Evolutionary conservation across 2,113 vertebrate species (phyloP), one percentile per base, ranked within the genome.

Genomic region (Gymnogyps californianus): DNA sequence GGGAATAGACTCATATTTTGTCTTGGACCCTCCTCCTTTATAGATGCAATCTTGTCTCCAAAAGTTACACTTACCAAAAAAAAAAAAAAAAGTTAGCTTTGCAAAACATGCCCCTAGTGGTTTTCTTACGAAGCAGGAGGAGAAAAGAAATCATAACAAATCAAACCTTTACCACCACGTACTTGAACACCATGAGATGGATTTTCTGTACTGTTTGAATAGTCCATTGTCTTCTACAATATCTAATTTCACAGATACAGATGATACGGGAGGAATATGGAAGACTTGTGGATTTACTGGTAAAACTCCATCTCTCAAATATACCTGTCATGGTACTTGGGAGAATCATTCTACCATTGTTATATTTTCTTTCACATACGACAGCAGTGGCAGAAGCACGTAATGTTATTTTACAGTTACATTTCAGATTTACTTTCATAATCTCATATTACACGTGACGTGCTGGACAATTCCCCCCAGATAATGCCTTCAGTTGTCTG

Each of bases 401-500:
- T 24, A 26, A 51, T 51, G 9, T 54, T 86, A 76, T 86, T 95
- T 88, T 36, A 76, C 7, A 42, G 54, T 66, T 62, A 17, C 10
- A 19, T 62, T 88, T 94, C 67, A 61, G 51, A n/a, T 86, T 90
- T 91, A 29, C 44, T 89, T 59, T 17, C 69, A 54, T 74, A 40
- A 77, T 83, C 22, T 88, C 46, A 69, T 71, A 84, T 72, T 44
- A 18, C 0, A 0, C 32, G 29, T 65, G 58, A 57, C 0, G 2
- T 70, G 12, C 58, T 86, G 46, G 22, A 62, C 25, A 66, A 8
- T 70, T 82, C 26, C 8, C 16, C 32, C 34, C 8, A 51, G 42
- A 62, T 47, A 59, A 54, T 4, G 10, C 26, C 26, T 86, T 76
- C 14, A 38, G 1, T 40, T 54, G 8, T 82, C 57, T 79, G 9